phyloP scores from a whole-genome alignment of 2,888 invertebrate genomes.

The Lasioglossum malachurum region DNA sequence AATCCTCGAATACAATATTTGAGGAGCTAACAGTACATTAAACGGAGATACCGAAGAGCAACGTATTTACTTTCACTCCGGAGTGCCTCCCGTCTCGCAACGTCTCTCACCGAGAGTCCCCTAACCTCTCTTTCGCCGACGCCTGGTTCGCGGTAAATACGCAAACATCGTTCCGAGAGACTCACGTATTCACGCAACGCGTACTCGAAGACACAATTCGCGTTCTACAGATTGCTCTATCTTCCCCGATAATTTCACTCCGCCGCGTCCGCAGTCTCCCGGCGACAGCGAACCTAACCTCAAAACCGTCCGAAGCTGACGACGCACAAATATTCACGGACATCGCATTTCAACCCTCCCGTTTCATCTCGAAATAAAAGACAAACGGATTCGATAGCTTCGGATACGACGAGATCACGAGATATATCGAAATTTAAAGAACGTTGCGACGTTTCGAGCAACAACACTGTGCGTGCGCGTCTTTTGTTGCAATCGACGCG shows the following conservation, averaged over 20 bases:
- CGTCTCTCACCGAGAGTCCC: constrained; percentile 11
- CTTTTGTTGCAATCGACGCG: background rate
- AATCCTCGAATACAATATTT: constrained; percentile 22
- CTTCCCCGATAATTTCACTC: constrained; percentile 28
- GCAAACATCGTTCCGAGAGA: constrained; percentile 6
- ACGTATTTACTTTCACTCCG: constrained; percentile 69
- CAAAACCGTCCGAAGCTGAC: constrained; percentile 8
- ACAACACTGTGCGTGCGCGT: constrained; percentile 39
- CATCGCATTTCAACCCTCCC: background rate
- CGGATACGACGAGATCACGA: background rate
- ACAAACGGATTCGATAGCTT: background rate
- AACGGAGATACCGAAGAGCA: constrained; percentile 25
- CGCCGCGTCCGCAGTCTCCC: constrained; percentile 29
- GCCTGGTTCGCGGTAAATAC: constrained; percentile 25
- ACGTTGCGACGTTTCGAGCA: background rate
- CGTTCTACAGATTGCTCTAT: constrained; percentile 2
- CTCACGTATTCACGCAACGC: background rate
- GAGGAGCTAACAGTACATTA: constrained; percentile 38
- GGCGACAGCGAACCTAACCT: constrained; percentile 63
- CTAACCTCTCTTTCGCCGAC: constrained; percentile 57
- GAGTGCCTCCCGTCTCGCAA: constrained; percentile 35
- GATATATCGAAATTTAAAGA: background rate
- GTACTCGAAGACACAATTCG: constrained; percentile 5
- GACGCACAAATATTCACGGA: background rate
- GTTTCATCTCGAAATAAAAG: background rate